These are phyloP conservation scores for Celastrina argiolus DNA, from an alignment of 2,888 invertebrate species.

Conservation along the genomic window DNA sequence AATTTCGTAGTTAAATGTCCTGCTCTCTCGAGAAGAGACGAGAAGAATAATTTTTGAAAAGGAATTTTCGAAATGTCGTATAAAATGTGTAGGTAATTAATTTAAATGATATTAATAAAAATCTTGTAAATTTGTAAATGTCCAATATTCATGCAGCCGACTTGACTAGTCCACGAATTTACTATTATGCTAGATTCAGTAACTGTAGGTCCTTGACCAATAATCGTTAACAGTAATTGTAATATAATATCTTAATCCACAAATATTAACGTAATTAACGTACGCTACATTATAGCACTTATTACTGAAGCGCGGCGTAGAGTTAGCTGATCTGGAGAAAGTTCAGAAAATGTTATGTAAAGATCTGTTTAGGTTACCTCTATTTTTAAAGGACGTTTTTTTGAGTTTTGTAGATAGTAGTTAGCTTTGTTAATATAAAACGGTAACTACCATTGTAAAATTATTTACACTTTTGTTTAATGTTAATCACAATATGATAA, in stretches of 20 bases:
- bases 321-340: neutral
- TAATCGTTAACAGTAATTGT: slow-evolving; percentile 52
- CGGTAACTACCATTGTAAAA: neutral
- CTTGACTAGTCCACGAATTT: slow-evolving; percentile 19
- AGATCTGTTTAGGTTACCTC: too few relatives aligned
- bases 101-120: too few relatives aligned
- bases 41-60: too few relatives aligned
- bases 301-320: slow-evolving; percentile 14
- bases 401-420: too few relatives aligned
- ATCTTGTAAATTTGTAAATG: neutral
- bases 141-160: slow-evolving; percentile 17
- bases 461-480: neutral
- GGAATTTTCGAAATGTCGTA: too few relatives aligned
- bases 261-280: slow-evolving; percentile 52
- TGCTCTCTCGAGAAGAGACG: neutral
- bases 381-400: too few relatives aligned
- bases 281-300: slow-evolving; percentile 47
- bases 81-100: too few relatives aligned
- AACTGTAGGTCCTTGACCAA: slow-evolving; percentile 70
- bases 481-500: neutral
- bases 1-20: neutral
- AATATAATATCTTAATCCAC: slow-evolving; percentile 55
- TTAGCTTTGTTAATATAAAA: too few relatives aligned
- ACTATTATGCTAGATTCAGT: slow-evolving; percentile 58
- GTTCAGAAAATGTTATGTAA: neutral